Evolutionary conservation across 2,113 vertebrate genomes (phyloP), one percentile per base, ranked within the genome.

Genomic region (Laterallus jamaicensis): DNA sequence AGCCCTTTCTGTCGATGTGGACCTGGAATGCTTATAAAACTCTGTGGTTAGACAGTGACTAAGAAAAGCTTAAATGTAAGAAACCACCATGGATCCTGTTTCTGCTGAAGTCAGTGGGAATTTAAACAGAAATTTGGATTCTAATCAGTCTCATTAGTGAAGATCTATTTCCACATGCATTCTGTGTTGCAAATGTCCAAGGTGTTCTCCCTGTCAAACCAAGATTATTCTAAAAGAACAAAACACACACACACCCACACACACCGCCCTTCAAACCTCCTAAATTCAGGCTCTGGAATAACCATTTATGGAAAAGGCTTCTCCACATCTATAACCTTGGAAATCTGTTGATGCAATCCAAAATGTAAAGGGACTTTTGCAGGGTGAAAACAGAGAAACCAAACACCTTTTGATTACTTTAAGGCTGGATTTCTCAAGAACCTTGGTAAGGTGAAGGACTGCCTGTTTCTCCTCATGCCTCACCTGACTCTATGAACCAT

Each of bases 41-140:
- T 47, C 55, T 20, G 83, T 88, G 91, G 93, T 77, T 84, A 88
- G 31, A 50, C 80, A 68, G n/a, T 88, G 90, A 75, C 88, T 93
- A 93, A 95, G 89, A 77, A 60, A 93, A 88, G 12, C 35, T 40
- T 84, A 81, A 84, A 47, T 79, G 54, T 83, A 83, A 68, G 86
- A 88, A 96, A 88, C 92, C 80, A n/a, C 85, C 11, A 7, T 75
- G 73, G 80, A 67, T 90, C 28, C 15, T 71, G 35, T 93, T 96
- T 90, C 90, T 95, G 88, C 90, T 95, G 80, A 96, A 93, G 66
- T 95, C 92, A 94, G 90, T 84, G 69, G 71, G 90, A 96, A 88
- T 90, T 92, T 78, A 63, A 83, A 71, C 73, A 93, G 80, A 54
- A 77, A 64, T 82, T 35, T 83, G 83, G 88, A 60, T 32, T 78